phyloP scores from a whole-genome alignment of 2,888 invertebrate genomes.

The Tenthredo mesomela region DNA sequence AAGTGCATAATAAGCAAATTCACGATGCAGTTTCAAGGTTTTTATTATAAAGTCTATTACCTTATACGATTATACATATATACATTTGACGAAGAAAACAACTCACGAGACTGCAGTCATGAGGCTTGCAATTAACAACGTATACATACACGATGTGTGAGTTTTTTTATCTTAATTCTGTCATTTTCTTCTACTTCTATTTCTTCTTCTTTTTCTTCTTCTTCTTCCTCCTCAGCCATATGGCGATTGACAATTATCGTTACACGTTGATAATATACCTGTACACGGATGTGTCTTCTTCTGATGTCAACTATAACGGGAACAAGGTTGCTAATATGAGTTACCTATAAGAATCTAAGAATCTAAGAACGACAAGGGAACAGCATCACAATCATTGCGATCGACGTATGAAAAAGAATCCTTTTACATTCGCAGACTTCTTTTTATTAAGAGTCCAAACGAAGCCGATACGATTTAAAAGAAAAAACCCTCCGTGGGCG shows the following conservation, averaged over 20 bases:
- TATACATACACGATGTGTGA: not conserved
- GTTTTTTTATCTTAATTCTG: not conserved
- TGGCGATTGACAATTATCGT: constrained; percentile 2
- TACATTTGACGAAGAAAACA: not conserved
- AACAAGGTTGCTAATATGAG: constrained; percentile 1
- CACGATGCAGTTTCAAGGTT: constrained; percentile 7
- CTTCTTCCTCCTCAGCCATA: not conserved
- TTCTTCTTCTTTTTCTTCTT: not conserved
- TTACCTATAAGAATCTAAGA: not conserved
- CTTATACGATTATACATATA: not conserved
- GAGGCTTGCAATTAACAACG: not conserved
- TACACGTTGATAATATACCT: constrained; percentile 3
- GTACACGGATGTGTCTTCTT: constrained; percentile 19
- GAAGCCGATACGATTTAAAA: not conserved
- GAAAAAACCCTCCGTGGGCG: constrained; percentile 1
- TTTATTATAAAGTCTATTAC: not conserved
- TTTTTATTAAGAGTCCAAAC: not conserved
- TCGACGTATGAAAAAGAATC: not conserved
- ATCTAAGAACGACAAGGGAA: not conserved
- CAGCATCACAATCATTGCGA: not conserved
- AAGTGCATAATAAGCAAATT: constrained; percentile 57
- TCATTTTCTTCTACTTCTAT: not conserved
- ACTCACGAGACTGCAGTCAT: not conserved
- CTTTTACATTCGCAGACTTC: not conserved
- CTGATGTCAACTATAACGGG: constrained; percentile 18